Evolutionary conservation across 2,797 vertebrate species (phyloP), one percentile per base, ranked within the genome.

Genomic region (Percopsis omiscomaycus): DNA sequence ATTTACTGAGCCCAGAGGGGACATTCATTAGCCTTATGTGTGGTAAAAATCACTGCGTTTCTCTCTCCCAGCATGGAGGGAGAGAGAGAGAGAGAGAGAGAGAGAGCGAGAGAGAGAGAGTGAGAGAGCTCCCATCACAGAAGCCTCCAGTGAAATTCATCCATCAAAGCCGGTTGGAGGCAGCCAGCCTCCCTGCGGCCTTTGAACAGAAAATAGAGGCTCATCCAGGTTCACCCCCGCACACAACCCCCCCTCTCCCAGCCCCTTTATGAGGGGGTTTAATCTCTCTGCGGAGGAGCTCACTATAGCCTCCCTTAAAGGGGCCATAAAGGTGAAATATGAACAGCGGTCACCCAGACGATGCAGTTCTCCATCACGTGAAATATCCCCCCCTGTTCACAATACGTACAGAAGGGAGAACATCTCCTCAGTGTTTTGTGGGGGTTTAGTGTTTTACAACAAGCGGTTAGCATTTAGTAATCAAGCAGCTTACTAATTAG

Each of bases 361-460:
- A 68, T 61, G n/a, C 16, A 4, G 27, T 48, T 42, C 69, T 63
- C 59, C 61, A 63, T 77, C 74, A 72, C 51, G 52, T 11, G 3
- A 66, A 16, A 61, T 50, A 11, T 60, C 13, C n/a, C 67, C 16
- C 13, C 49, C 30, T 55, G 50, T 66, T 64, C 12, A 22, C 22
- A 22, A 22, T 22, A 22, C 22, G 22, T 22, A 22, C 22, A 22
- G 22, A 22, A 22, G 22, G 22, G 22, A 22, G 22, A 22, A 22
- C 22, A 22, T 22, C 22, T 22, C 22, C 22, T 22, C 22, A 22
- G 13, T 22, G 63, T 30, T 74, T 52, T 62, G 74, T 37, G 56
- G 60, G 74, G 73, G 72, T 60, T 72, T 44, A 55, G 63, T 59
- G 15, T 78, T 79, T 81, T 68, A 78, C 74, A 70, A 44, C 73